Percentiles rank a stretch among this genome's conserved stretches.
Conservation (phyloP, 2,888 invertebrate species). For the Chaitophorus viminalis region DNA sequence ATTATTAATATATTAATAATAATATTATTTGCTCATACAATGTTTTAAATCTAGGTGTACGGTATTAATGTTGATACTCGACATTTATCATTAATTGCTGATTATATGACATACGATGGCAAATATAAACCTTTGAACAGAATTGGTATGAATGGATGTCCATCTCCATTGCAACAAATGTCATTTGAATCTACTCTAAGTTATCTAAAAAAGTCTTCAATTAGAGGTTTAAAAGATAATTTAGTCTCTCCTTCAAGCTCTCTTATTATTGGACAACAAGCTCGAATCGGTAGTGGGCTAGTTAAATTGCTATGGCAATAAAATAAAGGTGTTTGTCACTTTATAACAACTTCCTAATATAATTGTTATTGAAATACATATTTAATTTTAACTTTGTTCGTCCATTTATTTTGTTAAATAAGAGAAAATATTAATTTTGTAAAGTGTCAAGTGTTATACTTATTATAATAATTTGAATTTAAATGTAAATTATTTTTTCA, state of each 20-base stretch:
- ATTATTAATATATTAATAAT: no score
- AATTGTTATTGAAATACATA: slow-evolving; percentile 19
- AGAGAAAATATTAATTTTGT: neutral
- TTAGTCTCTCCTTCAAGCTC: slow-evolving; percentile 87
- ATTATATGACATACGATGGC: slow-evolving; percentile 98
- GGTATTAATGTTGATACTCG: slow-evolving; percentile 95
- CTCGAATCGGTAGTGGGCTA: slow-evolving; percentile 82
- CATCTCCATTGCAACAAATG: slow-evolving; percentile 97
- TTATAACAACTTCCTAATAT: neutral
- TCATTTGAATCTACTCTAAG: slow-evolving; percentile 93
- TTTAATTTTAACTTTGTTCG: neutral
- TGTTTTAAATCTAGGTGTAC: slow-evolving; percentile 74
- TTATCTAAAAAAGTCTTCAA: slow-evolving; percentile 80
- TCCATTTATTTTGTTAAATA: neutral
- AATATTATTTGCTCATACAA: neutral
- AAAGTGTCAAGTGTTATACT: neutral
- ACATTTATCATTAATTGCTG: slow-evolving; percentile 91
- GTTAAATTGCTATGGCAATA: slow-evolving; percentile 60
- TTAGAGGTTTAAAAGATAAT: slow-evolving; percentile 78
- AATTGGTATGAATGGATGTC: slow-evolving; percentile 87
- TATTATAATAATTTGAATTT: neutral
- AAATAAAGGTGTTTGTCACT: neutral
- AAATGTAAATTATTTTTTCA: neutral
- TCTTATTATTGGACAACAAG: slow-evolving; percentile 86
- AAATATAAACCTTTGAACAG: slow-evolving; percentile 89